phyloP scores from a whole-genome alignment of 2,113 vertebrate genomes.

The Boulengeromyrus knoepffleri region DNA sequence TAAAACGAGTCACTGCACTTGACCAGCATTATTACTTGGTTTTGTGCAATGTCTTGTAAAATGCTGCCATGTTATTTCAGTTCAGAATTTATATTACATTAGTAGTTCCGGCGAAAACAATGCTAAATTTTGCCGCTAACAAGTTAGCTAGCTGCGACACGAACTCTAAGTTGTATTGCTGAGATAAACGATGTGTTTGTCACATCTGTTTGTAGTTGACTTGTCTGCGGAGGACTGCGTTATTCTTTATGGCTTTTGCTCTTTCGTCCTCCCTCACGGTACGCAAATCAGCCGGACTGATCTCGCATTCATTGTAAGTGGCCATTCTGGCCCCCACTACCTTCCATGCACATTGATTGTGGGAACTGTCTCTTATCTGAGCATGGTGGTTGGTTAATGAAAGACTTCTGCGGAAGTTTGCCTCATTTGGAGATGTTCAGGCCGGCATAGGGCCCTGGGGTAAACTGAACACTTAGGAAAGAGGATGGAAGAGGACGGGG shows the following conservation, averaged over 20 bases:
- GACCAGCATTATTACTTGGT: not conserved
- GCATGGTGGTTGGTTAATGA: slow-evolving; percentile 66
- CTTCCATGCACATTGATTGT: slow-evolving; percentile 44
- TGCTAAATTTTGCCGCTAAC: not conserved
- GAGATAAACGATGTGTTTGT: not conserved
- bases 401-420: slow-evolving; percentile 61
- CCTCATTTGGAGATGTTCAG: slow-evolving; percentile 32
- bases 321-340: slow-evolving; percentile 52
- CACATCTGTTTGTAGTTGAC: not conserved
- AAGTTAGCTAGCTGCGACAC: not conserved
- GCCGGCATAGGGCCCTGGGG: slow-evolving; percentile 20
- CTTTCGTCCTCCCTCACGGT: slow-evolving; percentile 30
- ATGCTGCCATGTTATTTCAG: not conserved
- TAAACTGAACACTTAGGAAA: not conserved
- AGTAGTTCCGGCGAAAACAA: too few species aligned
- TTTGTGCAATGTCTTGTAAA: not conserved
- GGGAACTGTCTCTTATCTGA: slow-evolving; percentile 60
- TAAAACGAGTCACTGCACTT: not conserved
- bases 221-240: not conserved
- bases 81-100: not conserved
- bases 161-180: not conserved
- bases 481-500: not conserved
- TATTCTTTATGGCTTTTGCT: not conserved
- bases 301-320: slow-evolving; percentile 57
- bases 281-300: slow-evolving; percentile 55